Conservation (phyloP, 2,113 vertebrate species). For the Coryphaenoides rupestris region DNA sequence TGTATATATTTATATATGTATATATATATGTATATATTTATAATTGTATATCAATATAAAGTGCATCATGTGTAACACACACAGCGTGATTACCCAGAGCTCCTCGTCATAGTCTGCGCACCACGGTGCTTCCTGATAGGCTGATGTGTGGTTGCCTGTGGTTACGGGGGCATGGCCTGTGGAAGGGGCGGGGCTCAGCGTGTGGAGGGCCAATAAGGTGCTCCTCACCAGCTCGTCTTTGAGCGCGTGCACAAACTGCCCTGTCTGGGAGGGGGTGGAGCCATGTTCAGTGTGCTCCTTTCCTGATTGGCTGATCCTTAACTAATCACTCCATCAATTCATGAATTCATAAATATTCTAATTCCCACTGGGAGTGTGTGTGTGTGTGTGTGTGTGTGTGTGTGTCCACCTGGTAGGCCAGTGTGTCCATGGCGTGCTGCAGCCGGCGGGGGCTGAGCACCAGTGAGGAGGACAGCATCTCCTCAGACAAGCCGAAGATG, state of each 20-base stretch:
- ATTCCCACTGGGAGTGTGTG: no score
- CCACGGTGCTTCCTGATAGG: constrained; percentile 46
- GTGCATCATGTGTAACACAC: no score
- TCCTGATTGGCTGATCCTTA: no score
- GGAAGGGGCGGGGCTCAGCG: constrained; percentile 55
- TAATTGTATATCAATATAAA: neutral
- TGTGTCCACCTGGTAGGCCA: constrained; percentile 37
- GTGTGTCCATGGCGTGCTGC: constrained; percentile 28
- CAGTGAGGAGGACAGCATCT: constrained; percentile 50
- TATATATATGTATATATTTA: no score
- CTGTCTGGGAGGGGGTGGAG: constrained; percentile 66
- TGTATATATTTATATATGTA: neutral
- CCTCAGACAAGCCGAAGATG: constrained; percentile 48
- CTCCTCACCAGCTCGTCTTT: constrained; percentile 87
- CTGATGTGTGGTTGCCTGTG: constrained; percentile 9
- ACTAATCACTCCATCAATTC: no score
- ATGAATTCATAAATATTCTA: no score
- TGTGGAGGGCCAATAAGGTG: constrained; percentile 79
- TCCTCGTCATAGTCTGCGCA: constrained; percentile 82
- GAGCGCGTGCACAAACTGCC: constrained; percentile 83
- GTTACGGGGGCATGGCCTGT: constrained; percentile 65
- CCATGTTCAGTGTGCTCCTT: no score
- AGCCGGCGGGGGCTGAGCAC: constrained; percentile 21
- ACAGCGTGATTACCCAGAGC: constrained; percentile 79
- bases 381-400: neutral